A percentile compares a stretch with the other conserved stretches of the same genome.
Conservation (phyloP, 2,113 vertebrate species). For the Nymphicus hollandicus region DNA sequence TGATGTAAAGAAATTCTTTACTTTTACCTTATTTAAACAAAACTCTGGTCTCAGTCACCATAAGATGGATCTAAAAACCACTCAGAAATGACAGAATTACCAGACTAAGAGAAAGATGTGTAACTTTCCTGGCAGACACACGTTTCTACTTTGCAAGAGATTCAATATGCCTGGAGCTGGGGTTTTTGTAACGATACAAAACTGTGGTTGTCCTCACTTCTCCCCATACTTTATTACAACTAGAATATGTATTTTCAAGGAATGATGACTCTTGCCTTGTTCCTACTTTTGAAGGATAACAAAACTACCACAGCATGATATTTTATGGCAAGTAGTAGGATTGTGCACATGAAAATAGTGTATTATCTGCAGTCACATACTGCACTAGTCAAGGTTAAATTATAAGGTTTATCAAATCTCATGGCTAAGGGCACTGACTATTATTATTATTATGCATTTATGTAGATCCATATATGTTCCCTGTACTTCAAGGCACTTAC, state of each 20-base stretch:
- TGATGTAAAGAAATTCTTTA: not conserved
- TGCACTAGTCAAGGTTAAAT: not conserved
- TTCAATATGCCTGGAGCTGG: not conserved
- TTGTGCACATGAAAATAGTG: not conserved
- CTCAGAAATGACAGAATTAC: not conserved
- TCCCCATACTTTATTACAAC: not conserved
- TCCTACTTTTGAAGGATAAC: not conserved
- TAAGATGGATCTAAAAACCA: not conserved
- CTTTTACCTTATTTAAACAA: not conserved
- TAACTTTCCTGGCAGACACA: not conserved
- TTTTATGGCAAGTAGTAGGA: not conserved
- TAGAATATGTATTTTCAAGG: not conserved
- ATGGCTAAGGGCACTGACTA: not conserved
- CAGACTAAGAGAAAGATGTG: not conserved
- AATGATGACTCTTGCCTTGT: not conserved
- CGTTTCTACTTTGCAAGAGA: not conserved
- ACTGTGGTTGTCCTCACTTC: not conserved
- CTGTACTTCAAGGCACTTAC: not conserved
- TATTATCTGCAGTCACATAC: not conserved
- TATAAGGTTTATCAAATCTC: not conserved
- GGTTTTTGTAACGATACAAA: not conserved
- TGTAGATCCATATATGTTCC: constrained; percentile 9
- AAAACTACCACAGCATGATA: not conserved
- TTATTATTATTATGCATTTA: constrained; percentile 1
- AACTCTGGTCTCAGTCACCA: not conserved